A percentile compares a stretch with the other conserved stretches of the same genome.
phyloP scores from a whole-genome alignment of 2,888 invertebrate species.

The Crematogaster levior region DNA sequence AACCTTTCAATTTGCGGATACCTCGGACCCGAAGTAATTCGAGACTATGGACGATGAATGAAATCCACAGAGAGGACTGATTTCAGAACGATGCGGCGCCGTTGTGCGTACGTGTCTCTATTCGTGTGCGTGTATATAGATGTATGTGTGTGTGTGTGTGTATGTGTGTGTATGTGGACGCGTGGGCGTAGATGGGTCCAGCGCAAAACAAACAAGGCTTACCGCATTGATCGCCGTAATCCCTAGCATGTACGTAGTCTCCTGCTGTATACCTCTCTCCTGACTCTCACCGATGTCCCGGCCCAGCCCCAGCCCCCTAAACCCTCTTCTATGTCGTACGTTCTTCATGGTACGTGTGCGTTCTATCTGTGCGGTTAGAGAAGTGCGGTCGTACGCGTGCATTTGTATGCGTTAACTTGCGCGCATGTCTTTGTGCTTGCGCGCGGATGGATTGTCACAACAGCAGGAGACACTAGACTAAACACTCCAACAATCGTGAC shows the following conservation, averaged over 20 bases:
- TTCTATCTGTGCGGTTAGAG: constrained; percentile 62
- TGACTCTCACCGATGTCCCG: constrained; percentile 66
- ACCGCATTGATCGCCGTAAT: constrained; percentile 84
- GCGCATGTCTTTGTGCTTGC: constrained; percentile 72
- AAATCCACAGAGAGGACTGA: constrained; percentile 73
- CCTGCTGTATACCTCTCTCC: constrained; percentile 63
- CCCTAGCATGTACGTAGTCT: constrained; percentile 80
- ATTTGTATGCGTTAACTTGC: constrained; percentile 52
- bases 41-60: constrained; percentile 70
- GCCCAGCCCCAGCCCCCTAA: constrained; percentile 54
- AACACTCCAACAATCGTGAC: constrained; percentile 82
- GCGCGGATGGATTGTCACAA: constrained; percentile 83
- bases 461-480: constrained; percentile 82
- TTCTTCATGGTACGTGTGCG: constrained; percentile 64
- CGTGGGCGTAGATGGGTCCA: constrained; percentile 72
- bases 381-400: constrained; percentile 46
- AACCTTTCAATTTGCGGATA: constrained; percentile 54
- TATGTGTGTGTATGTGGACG: constrained; percentile 55
- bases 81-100: constrained; percentile 66
- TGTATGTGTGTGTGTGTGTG: neutral
- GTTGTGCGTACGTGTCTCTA: constrained; percentile 17
- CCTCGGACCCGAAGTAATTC: constrained; percentile 63
- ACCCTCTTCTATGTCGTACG: constrained; percentile 62
- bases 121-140: neutral
- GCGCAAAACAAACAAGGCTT: constrained; percentile 83